Base-by-base conservation (phyloP, 2,888 invertebrate genomes). In the Eupeodes latifasciatus region DNA sequence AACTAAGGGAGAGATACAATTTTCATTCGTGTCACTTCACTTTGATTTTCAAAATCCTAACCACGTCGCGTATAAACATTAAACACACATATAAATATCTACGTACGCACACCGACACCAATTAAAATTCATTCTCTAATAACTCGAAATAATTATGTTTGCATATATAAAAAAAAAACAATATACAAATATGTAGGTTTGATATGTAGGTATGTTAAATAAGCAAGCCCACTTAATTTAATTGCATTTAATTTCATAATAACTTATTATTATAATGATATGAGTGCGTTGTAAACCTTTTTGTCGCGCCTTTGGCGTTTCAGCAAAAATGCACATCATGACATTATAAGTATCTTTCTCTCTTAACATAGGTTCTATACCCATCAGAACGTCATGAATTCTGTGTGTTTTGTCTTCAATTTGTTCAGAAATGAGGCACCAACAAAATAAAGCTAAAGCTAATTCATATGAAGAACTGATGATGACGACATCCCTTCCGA, bases 221-320 rank as follows among this genome's bases (percentile, higher is more conserved):
- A 47, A 47, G 40, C 44, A 69, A 82, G 75, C 83, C 83, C 83
- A 86, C 86, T 83, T 86, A 83, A 75, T 67, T 83, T 83, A 86
- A 83, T 86, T 86, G 82, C 78, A 75, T 86, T 83, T 79, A 86
- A 83, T 86, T 86, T 86, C 69, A 83, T 79, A 71, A 82, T 82
- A 62, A 75, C 71, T 51, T 74, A 83, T 78, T 86, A 79, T 78
- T 71, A 82, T 82, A 51, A 75, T 71, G 74, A 75, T 55, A 44
- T 72, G 76, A 78, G 78, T 66, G 78, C 59, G 69, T 74, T 79
- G 40, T 72, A 64, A 64, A 72, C 57, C 69, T 57, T 82, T 27
- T 83, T 75, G 75, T 76, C 74, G 69, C 83, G 69, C 75, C 79
- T 71, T 59, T 71, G 79, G 75, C 79, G 49, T 79, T 82, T 59